These are phyloP conservation scores for Sycophaga agraensis DNA, from an alignment of 1,140 invertebrate species.

Conservation along the genomic window DNA sequence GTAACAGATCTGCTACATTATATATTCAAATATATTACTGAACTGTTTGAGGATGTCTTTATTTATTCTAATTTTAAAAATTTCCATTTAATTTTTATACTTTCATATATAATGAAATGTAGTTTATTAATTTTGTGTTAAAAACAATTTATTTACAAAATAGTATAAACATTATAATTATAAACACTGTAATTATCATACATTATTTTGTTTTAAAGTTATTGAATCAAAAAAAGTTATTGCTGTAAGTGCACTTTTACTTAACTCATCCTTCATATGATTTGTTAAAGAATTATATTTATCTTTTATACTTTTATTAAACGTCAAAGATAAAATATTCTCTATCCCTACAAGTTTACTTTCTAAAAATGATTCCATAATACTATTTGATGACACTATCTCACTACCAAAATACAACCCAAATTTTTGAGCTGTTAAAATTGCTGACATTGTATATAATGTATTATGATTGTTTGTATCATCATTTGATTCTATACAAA, in stretches of 20 bases:
- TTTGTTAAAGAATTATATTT: neutral
- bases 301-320: neutral
- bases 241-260: neutral
- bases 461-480: neutral
- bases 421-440: slow-evolving; percentile 5
- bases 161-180: neutral
- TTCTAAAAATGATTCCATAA: neutral
- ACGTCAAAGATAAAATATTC: neutral
- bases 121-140: no score
- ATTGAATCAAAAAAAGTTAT: slow-evolving; percentile 18
- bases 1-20: no score
- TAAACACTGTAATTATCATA: neutral
- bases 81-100: no score
- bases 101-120: no score
- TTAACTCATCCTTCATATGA: slow-evolving; percentile 14
- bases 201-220: neutral
- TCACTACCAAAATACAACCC: slow-evolving; percentile 8
- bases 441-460: neutral
- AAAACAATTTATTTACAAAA: slow-evolving; percentile 2
- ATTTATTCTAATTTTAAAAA: no score
- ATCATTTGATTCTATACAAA: neutral
- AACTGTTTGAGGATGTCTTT: no score
- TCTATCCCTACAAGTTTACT: neutral
- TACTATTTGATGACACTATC: neutral
- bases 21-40: no score